Evolutionary conservation across 2,797 vertebrate genomes (phyloP).

Genomic region (Rhinichthys osculus): DNA sequence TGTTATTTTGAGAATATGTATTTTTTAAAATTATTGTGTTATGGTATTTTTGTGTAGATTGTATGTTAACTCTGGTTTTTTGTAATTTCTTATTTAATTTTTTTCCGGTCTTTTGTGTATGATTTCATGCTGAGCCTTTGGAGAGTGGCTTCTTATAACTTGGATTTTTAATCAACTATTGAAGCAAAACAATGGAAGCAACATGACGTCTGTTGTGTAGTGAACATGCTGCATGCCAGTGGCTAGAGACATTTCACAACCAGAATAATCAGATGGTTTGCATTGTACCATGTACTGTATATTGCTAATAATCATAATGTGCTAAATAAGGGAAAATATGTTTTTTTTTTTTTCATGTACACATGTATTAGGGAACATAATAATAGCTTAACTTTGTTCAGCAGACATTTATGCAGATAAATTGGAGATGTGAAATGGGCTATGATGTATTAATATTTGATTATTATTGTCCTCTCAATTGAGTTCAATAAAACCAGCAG

Average conservation of each 20-base stretch:
- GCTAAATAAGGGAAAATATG: slow-evolving; percentile 52
- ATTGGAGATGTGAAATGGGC: slow-evolving; percentile 45
- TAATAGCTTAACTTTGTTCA: slow-evolving; percentile 47
- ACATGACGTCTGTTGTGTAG: slow-evolving; percentile 48
- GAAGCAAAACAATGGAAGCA: slow-evolving; percentile 51
- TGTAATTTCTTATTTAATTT: slow-evolving; percentile 35
- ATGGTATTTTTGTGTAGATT: slow-evolving; percentile 60
- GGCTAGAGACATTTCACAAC: slow-evolving; percentile 57
- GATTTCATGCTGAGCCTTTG: neutral
- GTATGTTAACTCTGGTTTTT: slow-evolving; percentile 59
- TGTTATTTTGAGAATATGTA: slow-evolving; percentile 53
- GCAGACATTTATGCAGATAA: slow-evolving; percentile 31
- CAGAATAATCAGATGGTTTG: slow-evolving; percentile 53
- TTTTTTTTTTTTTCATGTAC: slow-evolving; percentile 50
- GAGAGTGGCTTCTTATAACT: slow-evolving; percentile 37
- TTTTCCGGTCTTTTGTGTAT: slow-evolving; percentile 9
- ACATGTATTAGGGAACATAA: slow-evolving; percentile 50
- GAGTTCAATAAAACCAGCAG: slow-evolving; percentile 64
- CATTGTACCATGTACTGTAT: slow-evolving; percentile 60
- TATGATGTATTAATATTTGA: slow-evolving; percentile 57
- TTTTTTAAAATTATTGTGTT: slow-evolving; percentile 60
- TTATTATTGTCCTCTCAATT: slow-evolving; percentile 50
- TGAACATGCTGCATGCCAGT: slow-evolving; percentile 65
- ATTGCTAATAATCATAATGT: slow-evolving; percentile 61
- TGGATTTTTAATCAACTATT: slow-evolving; percentile 48